Conservation (phyloP, 2,888 invertebrate genomes). For the Drosophila merina region DNA sequence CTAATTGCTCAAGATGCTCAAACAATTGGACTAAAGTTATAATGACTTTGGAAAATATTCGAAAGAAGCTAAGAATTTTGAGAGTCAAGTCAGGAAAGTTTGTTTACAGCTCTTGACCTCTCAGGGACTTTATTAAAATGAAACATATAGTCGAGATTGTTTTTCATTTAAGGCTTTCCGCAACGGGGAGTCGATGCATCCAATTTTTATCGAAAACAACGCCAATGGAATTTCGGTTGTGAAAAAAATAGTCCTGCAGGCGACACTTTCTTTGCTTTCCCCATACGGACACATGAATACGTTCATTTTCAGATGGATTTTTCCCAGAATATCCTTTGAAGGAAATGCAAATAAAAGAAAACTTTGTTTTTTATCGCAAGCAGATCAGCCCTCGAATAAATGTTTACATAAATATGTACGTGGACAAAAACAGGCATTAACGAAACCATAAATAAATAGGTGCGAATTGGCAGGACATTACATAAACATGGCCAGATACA, state of each 20-base stretch:
- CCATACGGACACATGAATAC: not conserved
- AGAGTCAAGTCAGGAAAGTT: not conserved
- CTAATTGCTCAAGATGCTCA: constrained; percentile 51
- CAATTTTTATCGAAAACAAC: not conserved
- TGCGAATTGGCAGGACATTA: not conserved
- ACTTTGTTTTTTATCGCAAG: not conserved
- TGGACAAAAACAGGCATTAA: not conserved
- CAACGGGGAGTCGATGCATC: too few relatives aligned
- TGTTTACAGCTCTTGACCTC: not conserved
- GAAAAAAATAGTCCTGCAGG: not conserved
- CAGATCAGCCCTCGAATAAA: not conserved
- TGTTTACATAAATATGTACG: not conserved
- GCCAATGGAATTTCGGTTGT: too few relatives aligned
- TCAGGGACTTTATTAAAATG: too few relatives aligned
- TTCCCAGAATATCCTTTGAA: not conserved
- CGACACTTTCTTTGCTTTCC: not conserved
- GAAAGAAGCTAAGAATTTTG: not conserved
- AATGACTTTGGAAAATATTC: constrained; percentile 46
- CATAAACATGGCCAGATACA: not conserved
- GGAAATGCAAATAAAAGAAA: not conserved
- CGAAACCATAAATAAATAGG: not conserved
- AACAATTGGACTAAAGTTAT: constrained; percentile 54
- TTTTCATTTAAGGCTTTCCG: too few relatives aligned
- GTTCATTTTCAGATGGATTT: not conserved
- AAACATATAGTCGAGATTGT: too few relatives aligned